phyloP scores from a whole-genome alignment of 1,140 invertebrate genomes.

The Drosophila parvula region DNA sequence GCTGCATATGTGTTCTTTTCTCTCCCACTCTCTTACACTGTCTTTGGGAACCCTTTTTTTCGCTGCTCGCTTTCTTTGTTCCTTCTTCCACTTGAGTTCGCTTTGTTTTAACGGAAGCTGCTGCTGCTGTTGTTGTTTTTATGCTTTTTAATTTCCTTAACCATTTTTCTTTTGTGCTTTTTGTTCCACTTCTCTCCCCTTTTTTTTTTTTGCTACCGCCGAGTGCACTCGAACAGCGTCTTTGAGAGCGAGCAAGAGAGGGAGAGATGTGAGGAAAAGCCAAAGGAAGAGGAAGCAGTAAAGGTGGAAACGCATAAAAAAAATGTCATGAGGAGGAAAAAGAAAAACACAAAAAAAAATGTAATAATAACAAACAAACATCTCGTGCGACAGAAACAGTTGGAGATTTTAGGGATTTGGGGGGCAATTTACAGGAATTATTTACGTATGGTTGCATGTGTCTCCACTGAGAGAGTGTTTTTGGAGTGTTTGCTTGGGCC shows the following conservation, averaged over 20 bases:
- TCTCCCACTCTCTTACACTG: background rate
- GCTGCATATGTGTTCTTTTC: slow-evolving; percentile 66
- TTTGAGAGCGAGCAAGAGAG: slow-evolving; percentile 43
- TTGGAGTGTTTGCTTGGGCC: slow-evolving; percentile 38
- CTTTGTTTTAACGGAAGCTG: slow-evolving; percentile 81
- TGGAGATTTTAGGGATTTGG: slow-evolving; percentile 55
- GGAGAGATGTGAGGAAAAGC: slow-evolving; percentile 14
- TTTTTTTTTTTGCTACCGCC: slow-evolving; percentile 45
- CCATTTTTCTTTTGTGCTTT: slow-evolving; percentile 80
- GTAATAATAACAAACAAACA: slow-evolving; percentile 26
- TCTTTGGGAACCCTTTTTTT: slow-evolving; percentile 66
- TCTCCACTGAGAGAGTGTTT: slow-evolving; percentile 22
- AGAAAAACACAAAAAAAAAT: slow-evolving; percentile 2
- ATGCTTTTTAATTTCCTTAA: slow-evolving; percentile 83
- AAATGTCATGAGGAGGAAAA: slow-evolving; percentile 27
- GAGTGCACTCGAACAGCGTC: slow-evolving; percentile 73
- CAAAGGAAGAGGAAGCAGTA: slow-evolving; percentile 23
- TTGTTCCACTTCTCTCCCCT: slow-evolving; percentile 59
- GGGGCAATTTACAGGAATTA: slow-evolving; percentile 55
- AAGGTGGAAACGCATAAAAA: slow-evolving; percentile 39
- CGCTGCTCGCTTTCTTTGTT: slow-evolving; percentile 38
- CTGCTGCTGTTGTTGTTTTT: slow-evolving; percentile 76
- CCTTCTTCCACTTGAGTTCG: slow-evolving; percentile 47
- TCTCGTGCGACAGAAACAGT: slow-evolving; percentile 61
- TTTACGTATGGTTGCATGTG: slow-evolving; percentile 28